A percentile compares a stretch with the other conserved stretches of the same genome.
Evolutionary conservation across 2,888 invertebrate species (phyloP).

Genomic region (Notocelia uddmanniana): DNA sequence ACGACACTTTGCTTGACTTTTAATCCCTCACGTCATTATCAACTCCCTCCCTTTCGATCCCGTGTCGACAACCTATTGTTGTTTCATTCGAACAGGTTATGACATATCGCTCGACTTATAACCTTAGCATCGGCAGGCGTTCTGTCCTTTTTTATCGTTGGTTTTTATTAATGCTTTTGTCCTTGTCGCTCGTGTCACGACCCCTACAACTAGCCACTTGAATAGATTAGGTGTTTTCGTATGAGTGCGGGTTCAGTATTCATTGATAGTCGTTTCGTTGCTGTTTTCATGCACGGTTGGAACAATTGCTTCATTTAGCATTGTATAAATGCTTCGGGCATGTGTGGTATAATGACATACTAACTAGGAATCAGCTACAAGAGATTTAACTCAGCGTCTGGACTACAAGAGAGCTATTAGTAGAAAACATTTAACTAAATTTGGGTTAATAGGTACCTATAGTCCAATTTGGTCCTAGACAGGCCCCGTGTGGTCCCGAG

Average conservation of each 20-base stretch:
- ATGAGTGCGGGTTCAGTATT: slow-evolving; percentile 80
- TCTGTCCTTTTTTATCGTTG: slow-evolving; percentile 68
- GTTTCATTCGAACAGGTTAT: slow-evolving; percentile 81
- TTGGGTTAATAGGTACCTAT: no score
- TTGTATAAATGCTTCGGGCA: slow-evolving; percentile 36
- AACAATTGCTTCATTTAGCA: slow-evolving; percentile 60
- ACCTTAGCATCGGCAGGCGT: slow-evolving; percentile 72
- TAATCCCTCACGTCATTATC: slow-evolving; percentile 83
- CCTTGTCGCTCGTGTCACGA: slow-evolving; percentile 77
- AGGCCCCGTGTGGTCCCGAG: no score
- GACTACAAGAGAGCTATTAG: no score
- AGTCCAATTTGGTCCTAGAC: no score
- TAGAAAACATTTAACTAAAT: no score
- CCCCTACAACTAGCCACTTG: slow-evolving; percentile 82
- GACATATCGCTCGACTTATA: slow-evolving; percentile 84
- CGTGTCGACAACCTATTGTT: slow-evolving; percentile 57
- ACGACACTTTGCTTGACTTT: slow-evolving; percentile 83
- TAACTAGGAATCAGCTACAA: background rate
- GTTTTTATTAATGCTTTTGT: slow-evolving; percentile 62
- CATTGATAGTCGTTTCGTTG: slow-evolving; percentile 81
- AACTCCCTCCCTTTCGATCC: slow-evolving; percentile 69
- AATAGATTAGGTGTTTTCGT: slow-evolving; percentile 86
- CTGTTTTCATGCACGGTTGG: slow-evolving; percentile 74
- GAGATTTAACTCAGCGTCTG: background rate
- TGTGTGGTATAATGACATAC: slow-evolving; percentile 1